A percentile compares a stretch with the other conserved stretches of the same genome.
Evolutionary conservation across 2,888 invertebrate species (phyloP).

Genomic region (Eupithecia pulchellata): DNA sequence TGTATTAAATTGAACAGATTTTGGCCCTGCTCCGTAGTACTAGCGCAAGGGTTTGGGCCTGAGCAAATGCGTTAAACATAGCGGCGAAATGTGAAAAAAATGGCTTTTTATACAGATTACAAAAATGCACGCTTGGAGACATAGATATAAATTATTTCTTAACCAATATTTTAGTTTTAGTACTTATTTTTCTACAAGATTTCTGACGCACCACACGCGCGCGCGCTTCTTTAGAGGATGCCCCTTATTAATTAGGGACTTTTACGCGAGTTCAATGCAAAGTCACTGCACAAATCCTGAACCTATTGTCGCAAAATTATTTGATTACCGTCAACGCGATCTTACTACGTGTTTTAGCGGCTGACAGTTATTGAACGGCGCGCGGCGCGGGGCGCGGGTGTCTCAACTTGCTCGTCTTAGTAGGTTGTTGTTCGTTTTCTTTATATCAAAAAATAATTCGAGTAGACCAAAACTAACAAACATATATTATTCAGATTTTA

Average conservation of each 20-base stretch:
- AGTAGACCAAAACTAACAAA: no score
- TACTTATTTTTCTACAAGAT: not conserved
- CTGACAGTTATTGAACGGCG: slow-evolving; percentile 33
- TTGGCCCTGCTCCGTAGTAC: not conserved
- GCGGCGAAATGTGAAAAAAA: not conserved
- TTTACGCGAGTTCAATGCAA: not conserved
- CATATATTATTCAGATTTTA: no score
- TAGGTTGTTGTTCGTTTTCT: slow-evolving; percentile 14
- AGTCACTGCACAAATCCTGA: not conserved
- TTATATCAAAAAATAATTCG: not conserved
- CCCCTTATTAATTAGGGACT: not conserved
- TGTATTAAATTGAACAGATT: not conserved
- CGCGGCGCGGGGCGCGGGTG: no score
- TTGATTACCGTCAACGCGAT: slow-evolving; percentile 25
- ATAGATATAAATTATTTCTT: not conserved
- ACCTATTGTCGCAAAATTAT: not conserved
- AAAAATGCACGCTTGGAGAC: not conserved
- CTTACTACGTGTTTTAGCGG: slow-evolving; percentile 24
- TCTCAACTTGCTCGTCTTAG: slow-evolving; percentile 31
- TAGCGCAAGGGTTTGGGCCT: not conserved
- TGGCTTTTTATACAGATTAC: not conserved
- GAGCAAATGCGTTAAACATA: not conserved
- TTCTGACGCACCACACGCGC: not conserved
- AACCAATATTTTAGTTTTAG: no score
- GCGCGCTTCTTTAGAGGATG: not conserved